phyloP scores from a whole-genome alignment of 2,888 invertebrate species.

The Taphrorychus bicolor region DNA sequence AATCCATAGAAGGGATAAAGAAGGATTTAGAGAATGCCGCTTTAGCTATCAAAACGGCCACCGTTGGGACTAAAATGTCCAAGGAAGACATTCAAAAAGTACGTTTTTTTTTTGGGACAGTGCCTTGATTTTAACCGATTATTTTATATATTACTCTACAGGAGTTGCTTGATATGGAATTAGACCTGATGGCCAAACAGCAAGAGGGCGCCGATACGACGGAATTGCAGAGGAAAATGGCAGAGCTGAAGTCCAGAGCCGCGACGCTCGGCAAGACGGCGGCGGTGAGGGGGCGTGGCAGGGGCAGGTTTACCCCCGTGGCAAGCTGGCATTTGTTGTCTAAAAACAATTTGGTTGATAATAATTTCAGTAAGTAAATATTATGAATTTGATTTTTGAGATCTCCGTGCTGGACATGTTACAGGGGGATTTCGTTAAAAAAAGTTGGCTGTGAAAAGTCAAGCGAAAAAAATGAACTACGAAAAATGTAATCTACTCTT shows the following conservation, averaged over 20 bases:
- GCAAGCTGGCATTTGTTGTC: slow-evolving; percentile 53
- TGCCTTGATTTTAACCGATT: too few relatives aligned
- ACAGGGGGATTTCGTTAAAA: too few relatives aligned
- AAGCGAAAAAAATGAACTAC: too few relatives aligned
- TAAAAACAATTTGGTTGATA: slow-evolving; percentile 56
- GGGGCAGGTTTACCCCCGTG: slow-evolving; percentile 55
- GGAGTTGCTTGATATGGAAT: slow-evolving; percentile 88
- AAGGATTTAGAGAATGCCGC: slow-evolving; percentile 65
- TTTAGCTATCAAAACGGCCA: slow-evolving; percentile 56
- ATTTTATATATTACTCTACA: slow-evolving; percentile 57
- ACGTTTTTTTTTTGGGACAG: slow-evolving; percentile 3
- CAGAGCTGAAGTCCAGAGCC: slow-evolving; percentile 70
- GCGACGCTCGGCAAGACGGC: slow-evolving; percentile 44
- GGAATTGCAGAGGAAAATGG: slow-evolving; percentile 78
- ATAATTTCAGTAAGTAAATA: slow-evolving; percentile 42
- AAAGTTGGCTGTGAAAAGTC: too few relatives aligned
- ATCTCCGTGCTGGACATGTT: too few relatives aligned
- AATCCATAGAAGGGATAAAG: slow-evolving; percentile 79
- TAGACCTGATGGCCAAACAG: slow-evolving; percentile 89
- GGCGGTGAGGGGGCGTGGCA: slow-evolving; percentile 53
- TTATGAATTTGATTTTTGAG: too few relatives aligned
- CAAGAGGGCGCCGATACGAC: slow-evolving; percentile 88
- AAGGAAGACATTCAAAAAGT: slow-evolving; percentile 47
- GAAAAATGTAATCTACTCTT: too few relatives aligned
- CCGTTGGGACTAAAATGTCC: slow-evolving; percentile 43